Base-by-base conservation (phyloP, 2,797 vertebrate species). In the Danio aesculapii region DNA sequence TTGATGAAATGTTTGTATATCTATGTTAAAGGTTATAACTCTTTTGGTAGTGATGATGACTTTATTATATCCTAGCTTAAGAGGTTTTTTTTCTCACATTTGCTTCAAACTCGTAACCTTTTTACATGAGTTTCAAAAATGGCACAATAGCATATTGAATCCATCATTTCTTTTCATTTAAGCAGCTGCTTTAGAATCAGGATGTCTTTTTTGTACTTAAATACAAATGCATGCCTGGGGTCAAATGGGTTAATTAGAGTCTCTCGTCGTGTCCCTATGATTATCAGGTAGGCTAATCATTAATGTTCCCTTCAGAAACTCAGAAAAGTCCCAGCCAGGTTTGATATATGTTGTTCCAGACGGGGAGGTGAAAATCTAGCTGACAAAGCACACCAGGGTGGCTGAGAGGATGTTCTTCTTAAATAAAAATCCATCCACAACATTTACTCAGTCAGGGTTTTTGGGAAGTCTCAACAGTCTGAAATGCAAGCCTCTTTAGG, bases 371-470 rank as follows among this genome's bases (percentile, higher is more conserved):
- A 19, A 55, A 63, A 79, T 72, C 68, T 47, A 55, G 17, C 67
- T 72, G 55, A 50, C 66, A 70, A 78, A 78, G 21, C 55, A 17
- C 68, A 57, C 19, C 49, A 57, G 61, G 70, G 69, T 66, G 61
- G 10, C 39, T 57, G 52, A 73, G 10, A 17, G 73, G 59, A 75
- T 73, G 50, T 58, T 76, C 74, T 75, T 11, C 50, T 66, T 73
- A 74, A 81, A 81, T 81, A 66, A 41, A 74, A 58, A 73, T 81
- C 69, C 70, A 81, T 81, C 16, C 52, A 49, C 61, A 81, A 81
- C 61, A 79, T 79, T 71, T 62, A 49, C 64, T 41, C 30, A 46
- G 47, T 79, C 67, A 61, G 67, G 47, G 67, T 62, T 79, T 78
- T 78, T 50, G 30, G 14, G 16, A 58, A 61, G 30, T 61, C 43